phyloP scores from a whole-genome alignment of 2,888 invertebrate species.

The Xestia xanthographa region DNA sequence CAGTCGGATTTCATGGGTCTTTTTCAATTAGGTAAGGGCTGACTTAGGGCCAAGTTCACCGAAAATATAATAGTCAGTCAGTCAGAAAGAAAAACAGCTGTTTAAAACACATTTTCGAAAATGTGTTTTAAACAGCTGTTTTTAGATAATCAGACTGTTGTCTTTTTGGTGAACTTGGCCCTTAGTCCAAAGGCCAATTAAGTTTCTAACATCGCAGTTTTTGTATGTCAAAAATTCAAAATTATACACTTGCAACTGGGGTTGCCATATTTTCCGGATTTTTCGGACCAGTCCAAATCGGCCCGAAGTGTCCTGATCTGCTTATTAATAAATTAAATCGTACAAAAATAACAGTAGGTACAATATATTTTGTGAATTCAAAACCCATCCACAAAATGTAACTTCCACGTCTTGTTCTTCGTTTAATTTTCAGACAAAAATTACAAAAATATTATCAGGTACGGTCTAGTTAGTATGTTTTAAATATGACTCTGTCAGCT shows the following conservation, averaged over 20 bases:
- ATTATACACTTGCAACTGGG: not conserved
- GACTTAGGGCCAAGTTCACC: too few species aligned
- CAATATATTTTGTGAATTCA: not conserved
- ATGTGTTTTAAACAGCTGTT: too few species aligned
- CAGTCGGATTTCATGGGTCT: not conserved
- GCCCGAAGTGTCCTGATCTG: not conserved
- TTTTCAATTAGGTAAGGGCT: not conserved
- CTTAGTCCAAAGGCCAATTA: not conserved
- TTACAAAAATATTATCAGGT: not conserved
- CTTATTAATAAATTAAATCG: not conserved
- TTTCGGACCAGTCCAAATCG: not conserved
- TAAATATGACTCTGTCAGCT: not conserved
- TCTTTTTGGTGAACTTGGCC: too few species aligned
- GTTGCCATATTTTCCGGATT: too few species aligned
- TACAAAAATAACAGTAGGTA: not conserved
- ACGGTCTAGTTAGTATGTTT: conserved; percentile 19
- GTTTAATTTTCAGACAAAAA: not conserved
- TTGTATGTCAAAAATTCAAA: not conserved
- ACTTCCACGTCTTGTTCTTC: not conserved
- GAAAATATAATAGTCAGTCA: too few species aligned
- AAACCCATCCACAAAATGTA: not conserved
- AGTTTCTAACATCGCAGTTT: not conserved
- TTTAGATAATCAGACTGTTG: too few species aligned
- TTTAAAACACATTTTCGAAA: too few species aligned
- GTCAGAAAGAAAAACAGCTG: too few species aligned